Conservation (phyloP, 1,140 invertebrate genomes). For the Drosophila suzukii region DNA sequence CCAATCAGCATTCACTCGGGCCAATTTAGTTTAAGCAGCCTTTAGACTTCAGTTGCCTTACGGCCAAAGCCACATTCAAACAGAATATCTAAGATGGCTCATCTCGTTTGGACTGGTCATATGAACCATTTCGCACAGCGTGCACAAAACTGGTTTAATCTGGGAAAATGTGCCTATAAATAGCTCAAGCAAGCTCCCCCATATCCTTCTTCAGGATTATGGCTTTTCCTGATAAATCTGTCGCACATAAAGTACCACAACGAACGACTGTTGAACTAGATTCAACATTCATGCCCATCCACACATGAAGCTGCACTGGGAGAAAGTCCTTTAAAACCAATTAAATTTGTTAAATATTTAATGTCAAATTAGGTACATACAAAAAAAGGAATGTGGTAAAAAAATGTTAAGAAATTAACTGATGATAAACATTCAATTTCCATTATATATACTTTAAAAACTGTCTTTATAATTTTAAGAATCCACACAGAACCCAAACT, state of each 20-base stretch:
- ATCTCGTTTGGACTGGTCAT: slow-evolving; percentile 17
- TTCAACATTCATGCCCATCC: slow-evolving; percentile 39
- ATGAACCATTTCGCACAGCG: slow-evolving; percentile 21
- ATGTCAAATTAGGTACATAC: no score
- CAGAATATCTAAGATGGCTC: slow-evolving; percentile 33
- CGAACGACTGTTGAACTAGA: slow-evolving; percentile 49
- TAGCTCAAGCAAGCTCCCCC: slow-evolving; percentile 28
- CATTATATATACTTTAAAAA: no score
- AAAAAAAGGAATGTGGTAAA: no score
- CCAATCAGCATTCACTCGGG: slow-evolving; percentile 8
- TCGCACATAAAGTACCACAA: slow-evolving; percentile 53
- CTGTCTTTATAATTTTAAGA: no score
- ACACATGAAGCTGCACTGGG: slow-evolving; percentile 13
- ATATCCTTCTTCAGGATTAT: slow-evolving; percentile 40
- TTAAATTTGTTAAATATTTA: background rate
- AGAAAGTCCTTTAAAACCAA: background rate
- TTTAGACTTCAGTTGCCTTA: slow-evolving; percentile 15
- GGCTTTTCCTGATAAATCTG: slow-evolving; percentile 59
- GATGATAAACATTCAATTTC: no score
- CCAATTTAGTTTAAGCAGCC: slow-evolving; percentile 21
- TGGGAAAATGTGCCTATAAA: slow-evolving; percentile 54
- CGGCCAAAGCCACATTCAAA: slow-evolving; percentile 33
- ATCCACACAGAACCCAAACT: no score
- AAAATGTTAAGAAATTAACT: no score
- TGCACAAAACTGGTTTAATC: slow-evolving; percentile 39